Percentiles rank a stretch among this genome's conserved stretches.
These are phyloP conservation scores for Condylostylus longicornis DNA, from an alignment of 1,140 invertebrate species.

Conservation along the genomic window DNA sequence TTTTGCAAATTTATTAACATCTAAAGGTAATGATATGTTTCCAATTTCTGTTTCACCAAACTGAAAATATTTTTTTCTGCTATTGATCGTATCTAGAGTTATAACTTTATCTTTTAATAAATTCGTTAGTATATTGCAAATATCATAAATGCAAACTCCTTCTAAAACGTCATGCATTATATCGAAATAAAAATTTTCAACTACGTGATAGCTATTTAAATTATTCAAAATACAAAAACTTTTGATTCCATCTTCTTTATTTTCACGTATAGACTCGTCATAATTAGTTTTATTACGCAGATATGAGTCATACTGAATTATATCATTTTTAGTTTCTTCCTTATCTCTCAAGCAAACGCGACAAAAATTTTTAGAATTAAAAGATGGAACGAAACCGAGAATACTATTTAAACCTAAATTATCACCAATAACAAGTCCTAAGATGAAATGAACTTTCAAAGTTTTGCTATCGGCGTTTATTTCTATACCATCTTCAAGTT, in stretches of 20 bases:
- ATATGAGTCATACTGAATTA: slow-evolving; percentile 4
- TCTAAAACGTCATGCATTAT: slow-evolving; percentile 31
- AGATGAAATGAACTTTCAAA: slow-evolving; percentile 12
- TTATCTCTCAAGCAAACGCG: slow-evolving; percentile 14
- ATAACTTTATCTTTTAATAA: slow-evolving; percentile 12
- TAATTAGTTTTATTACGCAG: neutral
- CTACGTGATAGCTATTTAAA: slow-evolving; percentile 23
- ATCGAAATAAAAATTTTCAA: slow-evolving; percentile 24
- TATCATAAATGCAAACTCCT: slow-evolving; percentile 24
- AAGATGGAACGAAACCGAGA: slow-evolving; percentile 14
- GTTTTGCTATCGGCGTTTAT: neutral
- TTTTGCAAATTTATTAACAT: slow-evolving; percentile 12
- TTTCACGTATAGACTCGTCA: neutral
- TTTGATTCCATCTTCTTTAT: slow-evolving; percentile 17
- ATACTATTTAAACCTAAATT: slow-evolving; percentile 18
- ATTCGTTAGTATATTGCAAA: slow-evolving; percentile 17
- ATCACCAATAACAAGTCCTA: slow-evolving; percentile 17
- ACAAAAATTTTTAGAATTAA: slow-evolving; percentile 17
- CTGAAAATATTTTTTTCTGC: slow-evolving; percentile 17
- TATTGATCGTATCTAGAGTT: slow-evolving; percentile 4
- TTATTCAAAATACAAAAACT: slow-evolving; percentile 21
- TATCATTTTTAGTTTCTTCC: slow-evolving; percentile 5
- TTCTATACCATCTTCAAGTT: slow-evolving; percentile 3
- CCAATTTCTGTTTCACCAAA: slow-evolving; percentile 8
- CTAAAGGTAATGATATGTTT: slow-evolving; percentile 1